Evolutionary conservation across 2,888 invertebrate species (phyloP), one percentile per base, ranked within the genome.

Genomic region (Invenusta paracnida): DNA sequence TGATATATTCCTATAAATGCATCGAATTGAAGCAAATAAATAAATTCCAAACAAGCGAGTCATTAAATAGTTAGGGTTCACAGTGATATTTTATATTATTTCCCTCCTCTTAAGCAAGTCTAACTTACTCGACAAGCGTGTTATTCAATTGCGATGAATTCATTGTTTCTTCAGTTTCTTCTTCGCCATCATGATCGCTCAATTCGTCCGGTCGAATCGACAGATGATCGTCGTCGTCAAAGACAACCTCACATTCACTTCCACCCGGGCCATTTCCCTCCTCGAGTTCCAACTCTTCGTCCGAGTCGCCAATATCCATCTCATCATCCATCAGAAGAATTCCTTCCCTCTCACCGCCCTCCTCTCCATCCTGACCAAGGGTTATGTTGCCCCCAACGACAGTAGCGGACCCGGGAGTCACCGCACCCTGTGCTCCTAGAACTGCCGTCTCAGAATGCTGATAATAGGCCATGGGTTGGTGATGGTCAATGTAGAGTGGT

Each of bases 301-400:
- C 73, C 73, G 73, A 73, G 27, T 73, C 73, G 73, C 23, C 73
- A 23, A 73, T 73, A 5, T 73, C 73, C 73, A 73, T 73, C 73
- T 73, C 73, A 23, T 73, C 73, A 73, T 73, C 73, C 27, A 2
- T 5, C 17, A 5, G 11, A 73, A 23, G 27, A 2, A 73, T 13
- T 73, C 23, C 11, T 23, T 73, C 73, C 73, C 23, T 17, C 17
- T 17, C 48, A 48, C 48, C 48, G 17, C 48, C 48, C 48, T 48
- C 48, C 48, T 73, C 23, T 23, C 27, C 73, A 13, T 5, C 25
- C 27, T 25, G 11, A 23, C 73, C 73, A 5, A 13, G 2, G 23
- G 11, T 73, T n/a, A 23, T 73, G 27, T 73, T 73, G 23, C n/a
- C n/a, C n/a, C n/a, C n/a, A n/a, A n/a, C n/a, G n/a, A n/a, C n/a